These are phyloP conservation scores for Adoxophyes honmai DNA, from an alignment of 1,140 invertebrate species.

Conservation along the genomic window DNA sequence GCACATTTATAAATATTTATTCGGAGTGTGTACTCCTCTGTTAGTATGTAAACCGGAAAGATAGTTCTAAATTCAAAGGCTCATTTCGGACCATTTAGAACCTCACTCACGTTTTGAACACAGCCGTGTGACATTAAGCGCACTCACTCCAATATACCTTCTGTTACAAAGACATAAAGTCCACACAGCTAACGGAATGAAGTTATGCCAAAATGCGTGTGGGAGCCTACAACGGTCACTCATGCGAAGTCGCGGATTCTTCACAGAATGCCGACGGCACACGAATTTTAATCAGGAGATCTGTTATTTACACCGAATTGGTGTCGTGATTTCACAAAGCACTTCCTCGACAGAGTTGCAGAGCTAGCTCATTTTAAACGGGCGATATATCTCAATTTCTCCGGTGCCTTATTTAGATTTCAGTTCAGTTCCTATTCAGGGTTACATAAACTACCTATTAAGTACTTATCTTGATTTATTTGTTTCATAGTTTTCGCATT, in stretches of 20 bases:
- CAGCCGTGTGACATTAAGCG: background rate
- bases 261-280: background rate
- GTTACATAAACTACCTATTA: constrained; percentile 11
- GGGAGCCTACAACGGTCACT: background rate
- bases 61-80: constrained; percentile 6
- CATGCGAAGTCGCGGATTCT: background rate
- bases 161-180: background rate
- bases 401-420: constrained; percentile 12
- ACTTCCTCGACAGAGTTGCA: too few relatives aligned
- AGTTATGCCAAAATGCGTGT: constrained; percentile 2
- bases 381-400: background rate
- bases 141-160: background rate
- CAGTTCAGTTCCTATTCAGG: background rate
- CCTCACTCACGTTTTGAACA: constrained; percentile 7
- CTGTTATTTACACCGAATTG: constrained; percentile 6
- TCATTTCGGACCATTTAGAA: background rate
- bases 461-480: constrained; percentile 14
- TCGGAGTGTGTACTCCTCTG: background rate
- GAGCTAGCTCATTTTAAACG: too few relatives aligned
- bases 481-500: constrained; percentile 3
- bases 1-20: too few relatives aligned
- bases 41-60: background rate
- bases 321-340: too few relatives aligned
- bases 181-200: background rate
- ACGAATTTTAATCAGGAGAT: constrained; percentile 6